Evolutionary conservation across 1,140 invertebrate species (phyloP), one percentile per base, ranked within the genome.

Genomic region (Pseudomyrmex flavicornis): DNA sequence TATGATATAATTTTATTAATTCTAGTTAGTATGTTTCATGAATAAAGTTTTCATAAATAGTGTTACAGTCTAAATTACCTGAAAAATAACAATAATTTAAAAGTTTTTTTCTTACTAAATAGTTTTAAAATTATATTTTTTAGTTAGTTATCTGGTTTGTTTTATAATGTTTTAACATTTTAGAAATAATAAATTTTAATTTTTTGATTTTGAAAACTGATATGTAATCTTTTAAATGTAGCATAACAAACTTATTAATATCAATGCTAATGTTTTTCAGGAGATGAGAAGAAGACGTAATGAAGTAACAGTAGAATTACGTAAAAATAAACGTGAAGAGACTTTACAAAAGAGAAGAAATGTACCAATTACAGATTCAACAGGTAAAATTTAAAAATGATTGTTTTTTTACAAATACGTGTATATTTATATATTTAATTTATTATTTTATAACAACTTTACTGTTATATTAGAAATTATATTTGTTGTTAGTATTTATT

Each of bases 321-420:
- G 99, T 85, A 99, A 99, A 95, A 98, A 98, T 92, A 99, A 99
- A 95, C 96, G 98, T 85, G 98, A 99, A 92, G 98, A 99, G 95
- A 98, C 98, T 22, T 95, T 99, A 88, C 96, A 98, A 84, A 99
- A 99, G 95, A 96, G 98, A 91, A 96, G 99, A 91, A 99, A 99
- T 96, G 98, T 99, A 73, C 97, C 97, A 82, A 95, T 96, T 85
- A 95, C 96, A 89, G 97, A 98, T 91, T 97, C 96, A 8, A 97
- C 97, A 93, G 97, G 97, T 95, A 91, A 84, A 44, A 26, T 62
- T 9, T 15, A 68, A 68, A 68, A 56, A 0, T 70, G 4, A 59
- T 26, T 5, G 35, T 35, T 59, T 70, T 70, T 15, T 15, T 17
- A 13, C 13, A 20, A 58, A 50, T 50, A 10, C 1, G 5, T 35